Evolutionary conservation across 2,797 vertebrate genomes (phyloP).

Genomic region (Thaleichthys pacificus): DNA sequence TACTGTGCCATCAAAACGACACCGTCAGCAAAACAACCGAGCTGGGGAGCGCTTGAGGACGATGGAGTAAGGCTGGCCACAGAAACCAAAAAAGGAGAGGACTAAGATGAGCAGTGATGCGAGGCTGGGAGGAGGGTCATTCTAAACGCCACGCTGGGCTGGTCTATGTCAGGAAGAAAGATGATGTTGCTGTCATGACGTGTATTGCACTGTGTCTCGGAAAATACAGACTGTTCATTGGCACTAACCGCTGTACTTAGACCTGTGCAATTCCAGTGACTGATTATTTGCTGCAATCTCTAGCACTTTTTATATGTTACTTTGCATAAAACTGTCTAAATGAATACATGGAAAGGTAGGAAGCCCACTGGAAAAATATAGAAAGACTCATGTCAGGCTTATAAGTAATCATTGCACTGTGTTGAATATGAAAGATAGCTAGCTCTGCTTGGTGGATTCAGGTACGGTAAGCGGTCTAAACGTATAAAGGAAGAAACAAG

Average conservation of each 20-base stretch:
- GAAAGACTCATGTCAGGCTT: background rate
- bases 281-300: too few species aligned
- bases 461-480: background rate
- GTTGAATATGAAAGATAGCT: background rate
- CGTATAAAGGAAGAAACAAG: background rate
- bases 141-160: too few species aligned
- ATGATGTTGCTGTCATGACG: too few species aligned
- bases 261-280: too few species aligned
- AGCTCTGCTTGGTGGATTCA: background rate
- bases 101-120: background rate
- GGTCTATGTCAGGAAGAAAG: too few species aligned
- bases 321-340: background rate
- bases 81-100: background rate
- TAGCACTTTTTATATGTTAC: too few species aligned
- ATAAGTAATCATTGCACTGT: background rate
- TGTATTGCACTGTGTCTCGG: too few species aligned
- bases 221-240: too few species aligned
- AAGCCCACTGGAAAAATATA: background rate
- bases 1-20: conserved; percentile 6
- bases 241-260: too few species aligned
- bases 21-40: background rate
- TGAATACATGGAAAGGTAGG: background rate
- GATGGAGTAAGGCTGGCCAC: background rate
- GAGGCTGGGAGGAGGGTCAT: too few species aligned
- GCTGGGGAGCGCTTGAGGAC: background rate